Evolutionary conservation across 2,797 vertebrate species (phyloP).

Genomic region (Alectoris magna): DNA sequence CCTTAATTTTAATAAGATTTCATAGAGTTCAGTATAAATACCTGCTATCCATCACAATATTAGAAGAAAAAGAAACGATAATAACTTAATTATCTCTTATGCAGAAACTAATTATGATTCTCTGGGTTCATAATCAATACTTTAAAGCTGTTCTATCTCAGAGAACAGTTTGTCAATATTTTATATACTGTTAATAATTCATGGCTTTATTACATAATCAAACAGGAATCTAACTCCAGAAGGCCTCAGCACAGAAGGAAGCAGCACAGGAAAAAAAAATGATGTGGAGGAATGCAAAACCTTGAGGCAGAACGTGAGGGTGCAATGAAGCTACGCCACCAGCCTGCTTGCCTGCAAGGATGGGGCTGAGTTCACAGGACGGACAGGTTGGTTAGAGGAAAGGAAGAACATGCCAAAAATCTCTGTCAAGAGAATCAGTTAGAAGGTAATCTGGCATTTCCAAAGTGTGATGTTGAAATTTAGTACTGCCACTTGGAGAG

Average conservation of each 20-base stretch:
- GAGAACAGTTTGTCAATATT: conserved; percentile 67
- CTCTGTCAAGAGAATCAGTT: background rate
- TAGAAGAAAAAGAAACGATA: conserved; percentile 63
- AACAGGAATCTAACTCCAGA: conserved; percentile 22
- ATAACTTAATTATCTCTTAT: conserved; percentile 66
- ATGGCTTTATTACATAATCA: conserved; percentile 61
- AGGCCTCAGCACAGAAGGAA: background rate
- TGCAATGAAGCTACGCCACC: background rate
- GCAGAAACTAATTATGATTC: conserved; percentile 65
- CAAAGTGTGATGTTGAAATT: background rate
- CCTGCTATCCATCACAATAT: conserved; percentile 51
- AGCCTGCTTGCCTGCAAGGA: background rate
- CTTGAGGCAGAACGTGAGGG: background rate
- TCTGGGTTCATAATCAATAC: conserved; percentile 64
- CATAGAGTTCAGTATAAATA: conserved; percentile 40
- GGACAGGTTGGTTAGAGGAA: background rate
- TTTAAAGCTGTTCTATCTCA: conserved; percentile 44
- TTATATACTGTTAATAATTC: conserved; percentile 67
- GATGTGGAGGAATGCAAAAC: background rate
- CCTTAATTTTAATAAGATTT: conserved; percentile 59
- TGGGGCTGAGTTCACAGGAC: background rate
- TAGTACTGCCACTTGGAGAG: background rate
- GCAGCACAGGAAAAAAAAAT: background rate
- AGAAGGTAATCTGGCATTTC: background rate
- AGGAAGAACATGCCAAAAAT: background rate